Evolutionary conservation across 2,888 invertebrate species (phyloP).

Genomic region (Hypomecis punctinalis): DNA sequence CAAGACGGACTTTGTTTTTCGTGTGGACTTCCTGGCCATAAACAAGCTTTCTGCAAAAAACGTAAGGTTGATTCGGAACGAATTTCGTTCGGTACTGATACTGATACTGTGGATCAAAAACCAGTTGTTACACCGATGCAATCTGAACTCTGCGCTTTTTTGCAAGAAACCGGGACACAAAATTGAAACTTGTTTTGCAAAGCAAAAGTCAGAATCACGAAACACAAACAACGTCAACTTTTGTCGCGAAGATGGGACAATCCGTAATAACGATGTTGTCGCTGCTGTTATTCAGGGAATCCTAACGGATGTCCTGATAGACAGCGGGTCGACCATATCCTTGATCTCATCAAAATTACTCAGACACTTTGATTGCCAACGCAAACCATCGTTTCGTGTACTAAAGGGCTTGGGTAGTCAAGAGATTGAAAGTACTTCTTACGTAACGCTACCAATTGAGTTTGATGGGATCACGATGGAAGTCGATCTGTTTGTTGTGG

Average conservation of each 20-base stretch:
- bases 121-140: too few relatives aligned
- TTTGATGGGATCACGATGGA: slow-evolving; percentile 40
- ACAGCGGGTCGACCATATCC: slow-evolving; percentile 41
- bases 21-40: too few relatives aligned
- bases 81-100: too few relatives aligned
- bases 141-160: too few relatives aligned
- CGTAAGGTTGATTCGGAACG: too few relatives aligned
- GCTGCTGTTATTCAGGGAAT: slow-evolving; percentile 33
- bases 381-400: too few relatives aligned
- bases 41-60: too few relatives aligned
- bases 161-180: slow-evolving; percentile 44
- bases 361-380: slow-evolving; percentile 27
- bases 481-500: slow-evolving; percentile 41
- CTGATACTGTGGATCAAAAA: too few relatives aligned
- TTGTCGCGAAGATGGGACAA: slow-evolving; percentile 19
- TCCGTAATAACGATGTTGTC: slow-evolving; percentile 7
- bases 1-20: too few relatives aligned
- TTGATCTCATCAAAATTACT: too few relatives aligned
- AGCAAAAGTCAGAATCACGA: slow-evolving; percentile 22
- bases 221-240: slow-evolving; percentile 37
- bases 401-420: too few relatives aligned
- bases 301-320: slow-evolving; percentile 41
- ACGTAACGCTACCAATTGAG: slow-evolving; percentile 29
- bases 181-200: slow-evolving; percentile 39
- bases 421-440: too few relatives aligned